phyloP scores from a whole-genome alignment of 2,888 invertebrate species.

The Keiferia lycopersicella region DNA sequence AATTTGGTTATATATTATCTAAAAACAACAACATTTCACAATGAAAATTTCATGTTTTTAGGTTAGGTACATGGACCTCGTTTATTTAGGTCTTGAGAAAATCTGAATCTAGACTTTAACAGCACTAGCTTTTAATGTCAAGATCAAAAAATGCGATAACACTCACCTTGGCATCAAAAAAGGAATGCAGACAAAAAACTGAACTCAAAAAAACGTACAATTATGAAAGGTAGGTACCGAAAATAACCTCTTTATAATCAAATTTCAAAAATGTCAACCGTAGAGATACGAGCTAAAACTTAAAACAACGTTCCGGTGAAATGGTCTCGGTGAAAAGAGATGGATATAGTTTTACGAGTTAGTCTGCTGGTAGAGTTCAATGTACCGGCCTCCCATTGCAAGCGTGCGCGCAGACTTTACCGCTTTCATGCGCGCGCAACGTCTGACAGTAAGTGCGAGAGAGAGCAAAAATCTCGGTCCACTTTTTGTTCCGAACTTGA shows the following conservation, averaged over 20 bases:
- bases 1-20: too few relatives aligned
- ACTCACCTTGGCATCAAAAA: constrained; percentile 1
- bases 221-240: neutral
- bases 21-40: neutral
- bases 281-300: constrained; percentile 6
- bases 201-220: constrained; percentile 6
- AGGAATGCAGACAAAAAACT: neutral
- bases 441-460: constrained; percentile 39
- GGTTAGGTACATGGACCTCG: neutral
- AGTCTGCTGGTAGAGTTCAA: constrained; percentile 64
- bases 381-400: constrained; percentile 72
- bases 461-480: constrained; percentile 53
- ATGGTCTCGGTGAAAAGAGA: constrained; percentile 49
- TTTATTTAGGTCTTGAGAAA: neutral
- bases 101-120: constrained; percentile 11
- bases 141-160: neutral
- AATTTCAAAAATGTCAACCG: constrained; percentile 18
- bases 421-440: constrained; percentile 41
- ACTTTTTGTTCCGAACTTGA: constrained; percentile 76
- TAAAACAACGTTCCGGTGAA: constrained; percentile 18
- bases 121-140: constrained; percentile 3
- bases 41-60: neutral
- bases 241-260: constrained; percentile 15
- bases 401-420: constrained; percentile 63
- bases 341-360: constrained; percentile 47